Evolutionary conservation across 2,113 vertebrate genomes (phyloP).

Genomic region (Pteronura brasiliensis): DNA sequence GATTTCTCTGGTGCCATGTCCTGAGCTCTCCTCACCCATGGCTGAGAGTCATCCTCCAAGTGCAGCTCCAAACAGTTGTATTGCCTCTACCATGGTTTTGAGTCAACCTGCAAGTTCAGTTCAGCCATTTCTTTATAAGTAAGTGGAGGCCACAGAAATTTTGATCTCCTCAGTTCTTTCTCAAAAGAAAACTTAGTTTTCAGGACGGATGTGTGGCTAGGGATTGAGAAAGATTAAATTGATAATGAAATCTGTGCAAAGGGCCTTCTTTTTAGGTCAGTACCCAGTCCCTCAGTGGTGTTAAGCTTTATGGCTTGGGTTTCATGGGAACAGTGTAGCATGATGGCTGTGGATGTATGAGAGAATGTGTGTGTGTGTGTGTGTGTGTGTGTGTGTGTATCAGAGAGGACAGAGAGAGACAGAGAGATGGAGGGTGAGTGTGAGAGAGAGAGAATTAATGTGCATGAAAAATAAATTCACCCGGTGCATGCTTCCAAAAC

Average conservation of each 20-base stretch:
- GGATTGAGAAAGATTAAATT: neutral
- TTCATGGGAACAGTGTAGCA: neutral
- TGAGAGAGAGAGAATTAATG: no score
- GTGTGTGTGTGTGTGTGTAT: accelerated
- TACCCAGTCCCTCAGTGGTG: neutral
- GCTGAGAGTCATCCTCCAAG: neutral
- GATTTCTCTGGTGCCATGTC: neutral
- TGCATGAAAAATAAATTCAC: no score
- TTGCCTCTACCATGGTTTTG: neutral
- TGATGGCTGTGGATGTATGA: no score
- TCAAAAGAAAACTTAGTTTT: neutral
- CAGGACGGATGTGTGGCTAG: neutral
- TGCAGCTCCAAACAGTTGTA: neutral
- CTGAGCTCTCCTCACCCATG: neutral
- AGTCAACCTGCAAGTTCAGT: neutral
- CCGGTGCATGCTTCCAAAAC: neutral
- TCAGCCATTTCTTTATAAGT: neutral
- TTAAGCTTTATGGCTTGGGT: neutral
- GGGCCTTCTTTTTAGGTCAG: neutral
- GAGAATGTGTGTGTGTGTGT: neutral
- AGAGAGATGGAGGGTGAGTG: no score
- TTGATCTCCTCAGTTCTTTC: neutral
- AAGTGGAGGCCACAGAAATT: neutral
- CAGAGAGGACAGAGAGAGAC: no score
- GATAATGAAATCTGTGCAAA: neutral